phyloP scores from a whole-genome alignment of 2,797 vertebrate genomes.

The Taeniopygia guttata region DNA sequence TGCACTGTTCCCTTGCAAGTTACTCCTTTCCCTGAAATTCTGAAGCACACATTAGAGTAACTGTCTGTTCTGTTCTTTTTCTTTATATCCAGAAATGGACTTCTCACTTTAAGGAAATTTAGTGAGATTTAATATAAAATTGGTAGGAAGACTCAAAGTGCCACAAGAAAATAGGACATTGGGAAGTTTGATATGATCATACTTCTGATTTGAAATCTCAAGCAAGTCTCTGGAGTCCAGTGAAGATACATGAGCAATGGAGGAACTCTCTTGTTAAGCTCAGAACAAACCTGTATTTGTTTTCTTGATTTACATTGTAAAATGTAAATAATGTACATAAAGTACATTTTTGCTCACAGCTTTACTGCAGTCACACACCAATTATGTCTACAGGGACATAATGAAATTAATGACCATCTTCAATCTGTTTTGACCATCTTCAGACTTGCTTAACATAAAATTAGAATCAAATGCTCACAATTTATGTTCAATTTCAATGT shows the following conservation, averaged over 20 bases:
- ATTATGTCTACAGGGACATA: neutral
- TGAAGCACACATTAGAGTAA: neutral
- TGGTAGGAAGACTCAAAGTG: neutral
- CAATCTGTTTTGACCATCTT: neutral
- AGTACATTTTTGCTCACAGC: neutral
- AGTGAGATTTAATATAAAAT: neutral
- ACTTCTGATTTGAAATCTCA: neutral
- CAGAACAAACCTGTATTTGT: neutral
- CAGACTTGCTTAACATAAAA: neutral
- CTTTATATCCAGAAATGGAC: neutral
- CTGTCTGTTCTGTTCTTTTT: neutral
- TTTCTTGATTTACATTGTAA: neutral
- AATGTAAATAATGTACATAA: too few species aligned
- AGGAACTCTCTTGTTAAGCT: neutral
- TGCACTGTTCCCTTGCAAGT: neutral
- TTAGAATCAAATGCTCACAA: constrained; percentile 23
- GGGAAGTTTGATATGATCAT: neutral
- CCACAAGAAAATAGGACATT: neutral
- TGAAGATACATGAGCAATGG: neutral
- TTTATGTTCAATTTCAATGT: neutral
- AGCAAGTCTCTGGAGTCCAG: neutral
- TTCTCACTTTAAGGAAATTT: neutral
- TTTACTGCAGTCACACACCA: neutral
- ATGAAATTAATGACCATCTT: neutral
- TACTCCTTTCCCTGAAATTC: neutral